Evolutionary conservation across 2,113 vertebrate genomes (phyloP).

Genomic region (Mustela nigripes): DNA sequence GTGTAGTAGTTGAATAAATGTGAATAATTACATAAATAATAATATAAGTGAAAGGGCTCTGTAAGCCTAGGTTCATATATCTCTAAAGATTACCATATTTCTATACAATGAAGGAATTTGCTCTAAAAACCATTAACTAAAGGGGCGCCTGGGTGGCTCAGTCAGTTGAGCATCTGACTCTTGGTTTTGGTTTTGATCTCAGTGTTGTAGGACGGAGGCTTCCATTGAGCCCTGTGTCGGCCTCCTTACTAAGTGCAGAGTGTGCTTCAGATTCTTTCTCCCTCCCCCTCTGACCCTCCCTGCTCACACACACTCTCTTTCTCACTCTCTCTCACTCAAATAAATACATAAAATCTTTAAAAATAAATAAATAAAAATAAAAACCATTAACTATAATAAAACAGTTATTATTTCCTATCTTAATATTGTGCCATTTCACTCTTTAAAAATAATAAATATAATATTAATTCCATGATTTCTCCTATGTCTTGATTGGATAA

Average conservation of each 20-base stretch:
- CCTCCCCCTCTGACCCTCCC: not conserved
- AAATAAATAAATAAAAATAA: not conserved
- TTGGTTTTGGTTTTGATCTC: not conserved
- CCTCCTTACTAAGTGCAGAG: not conserved
- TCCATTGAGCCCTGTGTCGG: not conserved
- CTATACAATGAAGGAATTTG: not conserved
- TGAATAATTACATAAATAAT: not conserved
- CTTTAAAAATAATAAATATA: constrained; percentile 15
- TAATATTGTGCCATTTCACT: not conserved
- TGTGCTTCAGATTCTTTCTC: not conserved
- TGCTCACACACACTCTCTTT: not conserved
- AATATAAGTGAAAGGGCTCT: not conserved
- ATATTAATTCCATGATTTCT: not conserved
- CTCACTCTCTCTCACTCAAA: not conserved
- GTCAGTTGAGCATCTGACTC: not conserved
- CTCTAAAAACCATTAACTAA: not conserved
- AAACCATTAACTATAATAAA: not conserved
- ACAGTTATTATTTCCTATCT: not conserved
- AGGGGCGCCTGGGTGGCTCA: not conserved
- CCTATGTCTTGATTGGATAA: not conserved
- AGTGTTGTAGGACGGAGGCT: not conserved
- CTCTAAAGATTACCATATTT: not conserved
- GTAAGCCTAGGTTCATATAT: not conserved
- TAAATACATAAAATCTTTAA: not conserved
- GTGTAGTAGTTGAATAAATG: not conserved